Evolutionary conservation across 1,140 invertebrate species (phyloP), one percentile per base, ranked within the genome.

Genomic region (Globodera rostochiensis): DNA sequence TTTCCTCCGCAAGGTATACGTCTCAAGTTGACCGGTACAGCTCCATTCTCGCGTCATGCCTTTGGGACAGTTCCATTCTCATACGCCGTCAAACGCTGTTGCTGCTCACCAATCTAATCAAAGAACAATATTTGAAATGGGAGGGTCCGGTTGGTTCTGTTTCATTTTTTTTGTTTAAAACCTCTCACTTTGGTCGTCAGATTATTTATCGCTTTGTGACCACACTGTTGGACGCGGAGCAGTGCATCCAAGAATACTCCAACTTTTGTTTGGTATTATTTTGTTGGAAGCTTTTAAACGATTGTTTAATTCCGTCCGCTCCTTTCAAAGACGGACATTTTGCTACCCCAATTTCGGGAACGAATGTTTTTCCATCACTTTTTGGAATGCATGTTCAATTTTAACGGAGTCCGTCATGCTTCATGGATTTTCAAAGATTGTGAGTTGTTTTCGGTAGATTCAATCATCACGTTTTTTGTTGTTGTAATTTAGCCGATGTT

Each of bases 311-410:
- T 25, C 6, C 25, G 25, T 25, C 6, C 25, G 25, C 79, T 6
- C 67, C 9, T 36, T 73, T 80, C 83, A 71, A 21, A 85, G 84
- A 25, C 81, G 21, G 87, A 91, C 75, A 76, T 91, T 66, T 82
- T 91, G 49, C 66, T 91, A 19, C 85, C 88, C 80, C 87, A 90
- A 81, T 87, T 91, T 75, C 79, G 71, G 25, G 90, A 90, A 1
- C 83, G 78, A 15, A 89, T 91, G 90, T 91, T 91, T 82, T 90
- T 88, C 77, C 86, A 91, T 11, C 90, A 91, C 79, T 91, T 91
- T 79, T 81, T 91, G 50, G 90, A 91, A 74, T 91, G 90, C 81
- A 84, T 91, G 25, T 91, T 91, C 77, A 87, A 90, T 79, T 91
- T 91, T 81, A 85, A 85, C 60, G 79, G 81, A 46, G 82, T 85